Base-by-base conservation (phyloP, 2,113 vertebrate species). In the Seriola rivoliana region DNA sequence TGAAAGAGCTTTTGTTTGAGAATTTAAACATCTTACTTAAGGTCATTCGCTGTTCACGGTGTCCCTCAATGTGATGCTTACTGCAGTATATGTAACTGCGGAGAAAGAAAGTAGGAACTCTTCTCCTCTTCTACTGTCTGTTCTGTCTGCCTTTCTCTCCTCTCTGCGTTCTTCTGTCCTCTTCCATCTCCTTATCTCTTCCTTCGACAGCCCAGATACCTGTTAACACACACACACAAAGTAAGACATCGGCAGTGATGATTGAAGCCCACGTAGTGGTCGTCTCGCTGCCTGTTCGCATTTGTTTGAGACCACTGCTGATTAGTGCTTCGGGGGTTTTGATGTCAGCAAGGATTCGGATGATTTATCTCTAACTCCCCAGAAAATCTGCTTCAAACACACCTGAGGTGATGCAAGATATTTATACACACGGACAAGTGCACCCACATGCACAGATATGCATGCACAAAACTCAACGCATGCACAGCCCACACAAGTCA, bases 291-390 rank as follows among this genome's bases (percentile, higher is more conserved):
- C 88, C 90, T 85, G 79, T 79, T 87, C n/a, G 0, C 71, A 77
- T 90, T 88, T 88, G 85, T 82, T 87, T 65, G 48, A 85, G 66
- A 84, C 70, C 52, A 32, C 65, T 25, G 66, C 75, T 88, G 81
- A 89, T 91, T 85, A 88, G 50, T 1, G 82, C 87, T 90, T 29
- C 8, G 17, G 78, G 87, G 71, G 64, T 80, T 84, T 71, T 75
- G 84, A 88, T 88, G 89, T 88, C 92, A 63, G 78, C 44, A 10
- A 34, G 48, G 54, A 89, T 89, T 88, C 54, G 1, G 10, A 88
- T 92, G 85, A 88, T 88, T 84, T 80, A 87, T 85, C 82, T 88
- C 71, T 17, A 75, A 75, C 69, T 76, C 81, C 42, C 32, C 42
- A 75, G 57, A 87, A 88, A 89, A 86, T 88, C 55, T 75, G 78